Percentiles rank a stretch among this genome's conserved stretches.
These are phyloP conservation scores for Belonocnema kinseyi DNA, from an alignment of 1,140 invertebrate species.

Conservation along the genomic window DNA sequence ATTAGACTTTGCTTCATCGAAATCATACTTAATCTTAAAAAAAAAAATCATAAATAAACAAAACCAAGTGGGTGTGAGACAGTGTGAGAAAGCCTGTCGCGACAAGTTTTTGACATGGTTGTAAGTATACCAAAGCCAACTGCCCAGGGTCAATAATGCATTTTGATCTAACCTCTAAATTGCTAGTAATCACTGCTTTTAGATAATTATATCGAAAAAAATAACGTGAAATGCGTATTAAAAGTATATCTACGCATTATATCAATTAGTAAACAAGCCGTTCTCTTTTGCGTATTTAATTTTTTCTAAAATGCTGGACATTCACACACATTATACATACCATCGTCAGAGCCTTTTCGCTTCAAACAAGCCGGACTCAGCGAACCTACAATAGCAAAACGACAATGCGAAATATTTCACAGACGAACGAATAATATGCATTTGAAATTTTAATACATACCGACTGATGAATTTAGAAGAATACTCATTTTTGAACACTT, in stretches of 20 bases:
- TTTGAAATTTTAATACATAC: constrained; percentile 34
- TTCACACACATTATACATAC: not conserved
- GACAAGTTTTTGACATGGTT: constrained; percentile 4
- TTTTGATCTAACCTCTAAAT: not conserved
- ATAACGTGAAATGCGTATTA: too few relatives aligned
- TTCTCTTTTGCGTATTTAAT: too few relatives aligned
- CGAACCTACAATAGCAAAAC: not conserved
- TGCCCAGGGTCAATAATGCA: not conserved
- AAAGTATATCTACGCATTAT: too few relatives aligned
- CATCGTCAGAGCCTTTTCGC: constrained; percentile 15
- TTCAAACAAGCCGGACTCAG: not conserved
- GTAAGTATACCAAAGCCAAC: not conserved
- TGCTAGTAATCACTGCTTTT: not conserved
- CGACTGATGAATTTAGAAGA: not conserved
- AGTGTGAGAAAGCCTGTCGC: constrained; percentile 7
- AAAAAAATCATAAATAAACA: not conserved
- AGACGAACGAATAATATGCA: not conserved
- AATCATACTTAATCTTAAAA: not conserved
- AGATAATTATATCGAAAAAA: not conserved
- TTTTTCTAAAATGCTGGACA: not conserved
- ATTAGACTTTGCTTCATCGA: too few relatives aligned
- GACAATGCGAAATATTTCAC: not conserved
- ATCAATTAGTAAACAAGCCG: too few relatives aligned
- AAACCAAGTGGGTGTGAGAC: not conserved
- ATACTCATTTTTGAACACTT: constrained; percentile 38